These are phyloP conservation scores for Ondatra zibethicus DNA, from an alignment of 2,113 vertebrate genomes.

Conservation along the genomic window DNA sequence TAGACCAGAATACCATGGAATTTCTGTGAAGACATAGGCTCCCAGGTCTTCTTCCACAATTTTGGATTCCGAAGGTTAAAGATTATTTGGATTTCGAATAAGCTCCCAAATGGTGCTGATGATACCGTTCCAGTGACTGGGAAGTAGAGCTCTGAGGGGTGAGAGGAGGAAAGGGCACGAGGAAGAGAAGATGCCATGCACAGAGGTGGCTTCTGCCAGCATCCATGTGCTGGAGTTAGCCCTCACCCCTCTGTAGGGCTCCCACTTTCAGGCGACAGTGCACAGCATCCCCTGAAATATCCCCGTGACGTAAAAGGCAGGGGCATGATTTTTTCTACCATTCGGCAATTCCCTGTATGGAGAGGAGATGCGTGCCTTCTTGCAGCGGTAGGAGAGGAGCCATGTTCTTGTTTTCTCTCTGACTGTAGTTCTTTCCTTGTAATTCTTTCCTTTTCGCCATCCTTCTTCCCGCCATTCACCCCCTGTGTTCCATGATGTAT, in stretches of 20 bases:
- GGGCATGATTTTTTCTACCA: conserved; percentile 20
- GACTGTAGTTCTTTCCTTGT: conserved; percentile 32
- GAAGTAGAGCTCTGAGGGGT: not conserved
- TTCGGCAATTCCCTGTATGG: conserved; percentile 4
- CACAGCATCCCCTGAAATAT: not conserved
- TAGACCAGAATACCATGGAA: not conserved
- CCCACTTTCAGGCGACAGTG: conserved; percentile 24
- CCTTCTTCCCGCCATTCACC: not conserved
- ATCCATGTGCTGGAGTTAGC: not conserved
- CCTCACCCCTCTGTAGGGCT: not conserved
- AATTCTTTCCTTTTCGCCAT: conserved; percentile 27
- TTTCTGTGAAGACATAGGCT: conserved; percentile 18
- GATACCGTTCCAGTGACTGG: not conserved
- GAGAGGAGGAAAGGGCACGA: not conserved
- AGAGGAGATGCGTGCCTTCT: not conserved
- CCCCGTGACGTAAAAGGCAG: not conserved
- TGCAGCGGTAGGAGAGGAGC: conserved; percentile 22
- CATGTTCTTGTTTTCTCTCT: conserved; percentile 26
- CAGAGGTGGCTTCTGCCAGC: not conserved
- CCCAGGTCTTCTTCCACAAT: not conserved
- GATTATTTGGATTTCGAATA: not conserved
- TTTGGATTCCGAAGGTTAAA: not conserved
- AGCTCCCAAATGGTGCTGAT: not conserved
- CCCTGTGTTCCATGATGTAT: not conserved
- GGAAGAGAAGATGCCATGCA: not conserved